Percentiles rank a stretch among this genome's conserved stretches.
Evolutionary conservation across 2,113 vertebrate genomes (phyloP).

Genomic region (Hydrolagus affinis): DNA sequence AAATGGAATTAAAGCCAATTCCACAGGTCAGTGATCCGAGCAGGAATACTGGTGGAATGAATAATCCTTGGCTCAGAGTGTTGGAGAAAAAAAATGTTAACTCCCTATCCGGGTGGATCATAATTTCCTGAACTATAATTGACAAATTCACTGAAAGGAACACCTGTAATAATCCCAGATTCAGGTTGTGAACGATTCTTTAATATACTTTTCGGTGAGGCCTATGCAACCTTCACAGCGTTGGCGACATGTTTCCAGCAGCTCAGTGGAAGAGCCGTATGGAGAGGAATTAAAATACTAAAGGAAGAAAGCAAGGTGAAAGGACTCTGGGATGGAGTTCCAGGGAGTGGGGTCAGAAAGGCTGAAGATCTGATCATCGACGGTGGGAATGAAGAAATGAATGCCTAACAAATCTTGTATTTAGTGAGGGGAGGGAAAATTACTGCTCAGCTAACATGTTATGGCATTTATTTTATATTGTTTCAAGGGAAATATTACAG

Average conservation of each 20-base stretch:
- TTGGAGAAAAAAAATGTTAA: neutral
- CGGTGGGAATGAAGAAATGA: neutral
- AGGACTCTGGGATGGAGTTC: no score
- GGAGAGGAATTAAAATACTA: no score
- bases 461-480: neutral
- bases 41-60: neutral
- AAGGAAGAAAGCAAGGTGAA: no score
- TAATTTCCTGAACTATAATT: neutral
- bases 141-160: neutral
- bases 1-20: neutral
- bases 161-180: neutral
- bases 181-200: no score
- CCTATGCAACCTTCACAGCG: no score
- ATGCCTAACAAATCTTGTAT: neutral
- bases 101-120: neutral
- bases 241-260: no score
- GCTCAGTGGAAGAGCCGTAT: no score
- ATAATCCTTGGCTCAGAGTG: no score
- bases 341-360: no score
- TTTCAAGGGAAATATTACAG: constrained; percentile 4
- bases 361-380: neutral
- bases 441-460: neutral
- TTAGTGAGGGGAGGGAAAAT: neutral
- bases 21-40: neutral
- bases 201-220: no score